These are phyloP conservation scores for Argentina silus DNA, from an alignment of 2,797 vertebrate species.

Conservation along the genomic window DNA sequence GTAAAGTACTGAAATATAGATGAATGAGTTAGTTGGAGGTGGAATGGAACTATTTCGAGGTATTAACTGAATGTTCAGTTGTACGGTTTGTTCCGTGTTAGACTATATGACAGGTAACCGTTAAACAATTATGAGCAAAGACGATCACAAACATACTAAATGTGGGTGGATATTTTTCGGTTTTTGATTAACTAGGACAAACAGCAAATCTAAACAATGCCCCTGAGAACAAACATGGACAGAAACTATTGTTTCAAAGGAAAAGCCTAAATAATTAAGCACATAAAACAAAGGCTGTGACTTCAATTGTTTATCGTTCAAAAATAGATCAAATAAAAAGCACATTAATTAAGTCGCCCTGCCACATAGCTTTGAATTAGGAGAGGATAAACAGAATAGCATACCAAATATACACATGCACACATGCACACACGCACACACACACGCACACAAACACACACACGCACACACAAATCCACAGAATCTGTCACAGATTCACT, in stretches of 20 bases:
- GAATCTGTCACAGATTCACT: not conserved
- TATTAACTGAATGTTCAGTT: not conserved
- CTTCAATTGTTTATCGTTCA: conserved; percentile 24
- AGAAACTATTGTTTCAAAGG: conserved; percentile 26
- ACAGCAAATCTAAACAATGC: conserved; percentile 32
- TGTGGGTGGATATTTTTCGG: not conserved
- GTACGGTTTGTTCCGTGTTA: not conserved
- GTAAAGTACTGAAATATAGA: no score
- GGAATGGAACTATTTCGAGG: no score
- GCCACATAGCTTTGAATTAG: conserved; percentile 13
- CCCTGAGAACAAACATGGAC: conserved; percentile 31
- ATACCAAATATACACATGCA: not conserved
- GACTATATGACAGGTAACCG: not conserved
- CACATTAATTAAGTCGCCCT: conserved; percentile 26
- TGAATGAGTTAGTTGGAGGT: no score
- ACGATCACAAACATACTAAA: not conserved
- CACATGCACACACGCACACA: not conserved
- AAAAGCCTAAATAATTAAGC: conserved; percentile 32
- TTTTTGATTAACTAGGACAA: conserved; percentile 22
- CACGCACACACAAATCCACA: not conserved
- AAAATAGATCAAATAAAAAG: conserved; percentile 41
- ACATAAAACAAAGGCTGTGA: conserved; percentile 15
- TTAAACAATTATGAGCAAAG: not conserved
- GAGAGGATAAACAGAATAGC: not conserved
- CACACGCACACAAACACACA: not conserved